Evolutionary conservation across 2,888 invertebrate species (phyloP).

Genomic region (Leucoma salicis): DNA sequence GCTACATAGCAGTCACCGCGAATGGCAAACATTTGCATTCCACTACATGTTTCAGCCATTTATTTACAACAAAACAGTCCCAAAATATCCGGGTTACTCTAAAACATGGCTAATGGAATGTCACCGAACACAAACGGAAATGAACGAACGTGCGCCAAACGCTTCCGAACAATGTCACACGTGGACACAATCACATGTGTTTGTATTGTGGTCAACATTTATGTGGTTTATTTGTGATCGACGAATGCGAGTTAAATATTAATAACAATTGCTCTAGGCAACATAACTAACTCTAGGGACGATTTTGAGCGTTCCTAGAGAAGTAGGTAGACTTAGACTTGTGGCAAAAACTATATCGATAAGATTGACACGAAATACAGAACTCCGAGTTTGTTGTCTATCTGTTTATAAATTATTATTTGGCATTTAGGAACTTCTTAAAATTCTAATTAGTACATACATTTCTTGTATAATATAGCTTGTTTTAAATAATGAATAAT

Average conservation of each 20-base stretch:
- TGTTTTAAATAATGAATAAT: too few relatives aligned
- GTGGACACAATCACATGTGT: slow-evolving; percentile 29
- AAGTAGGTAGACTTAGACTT: too few relatives aligned
- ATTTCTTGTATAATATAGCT: too few relatives aligned
- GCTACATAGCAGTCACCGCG: not conserved
- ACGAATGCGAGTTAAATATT: not conserved
- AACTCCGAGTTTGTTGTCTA: too few relatives aligned
- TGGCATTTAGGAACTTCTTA: too few relatives aligned
- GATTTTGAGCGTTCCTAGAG: too few relatives aligned
- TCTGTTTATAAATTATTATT: too few relatives aligned
- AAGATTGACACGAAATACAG: too few relatives aligned
- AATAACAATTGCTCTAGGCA: too few relatives aligned
- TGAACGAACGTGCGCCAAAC: slow-evolving; percentile 51
- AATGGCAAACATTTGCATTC: not conserved
- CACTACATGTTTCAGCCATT: not conserved
- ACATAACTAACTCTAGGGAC: too few relatives aligned
- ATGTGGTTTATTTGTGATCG: slow-evolving; percentile 17
- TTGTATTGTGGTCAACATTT: slow-evolving; percentile 33
- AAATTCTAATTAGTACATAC: too few relatives aligned
- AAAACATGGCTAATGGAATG: slow-evolving; percentile 33
- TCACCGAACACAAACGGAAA: slow-evolving; percentile 55
- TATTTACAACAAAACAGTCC: not conserved
- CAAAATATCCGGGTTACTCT: slow-evolving; percentile 2
- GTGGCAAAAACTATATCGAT: too few relatives aligned
- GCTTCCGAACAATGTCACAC: slow-evolving; percentile 46